Base-by-base conservation (phyloP, 2,888 invertebrate genomes). In the Perdita meconis region DNA sequence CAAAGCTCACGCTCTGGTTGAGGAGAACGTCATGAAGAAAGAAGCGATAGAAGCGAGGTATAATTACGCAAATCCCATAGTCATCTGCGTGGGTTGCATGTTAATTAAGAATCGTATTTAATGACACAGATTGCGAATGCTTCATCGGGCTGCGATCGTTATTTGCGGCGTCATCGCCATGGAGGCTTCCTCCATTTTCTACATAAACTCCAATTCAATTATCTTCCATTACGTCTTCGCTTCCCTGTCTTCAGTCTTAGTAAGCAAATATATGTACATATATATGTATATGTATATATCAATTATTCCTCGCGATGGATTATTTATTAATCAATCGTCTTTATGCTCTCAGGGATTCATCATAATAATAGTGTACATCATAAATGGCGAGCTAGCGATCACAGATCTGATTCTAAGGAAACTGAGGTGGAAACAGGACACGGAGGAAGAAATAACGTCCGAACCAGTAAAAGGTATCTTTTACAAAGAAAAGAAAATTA, bases 101-200 rank as follows among this genome's bases (percentile, higher is more conserved):
- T n/a, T n/a, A 30, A 4, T 30, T 30, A 30, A 2, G 6, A 6
- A 30, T 30, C 3, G 6, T 30, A 2, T 30, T 6, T 30, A 6
- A 30, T 30, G 3, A 4, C 80, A 92, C 90, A 96, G 95, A 87
- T 93, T 95, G 84, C 94, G 94, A 73, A 92, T 95, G 86, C 91
- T 96, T 73, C 94, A 94, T 87, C 93, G 95, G 68, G 94, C 95
- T 13, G 94, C 94, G 55, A 93, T 94, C 63, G 93, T 95, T 77
- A 94, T 95, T 87, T 92, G 93, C 80, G 92, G 94, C 71, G 94
- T 95, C 85, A 92, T 95, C 44, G 91, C 93, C 63, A 94, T 94
- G 90, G 94, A 95, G 80, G 93, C 94, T 51, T 94, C 95, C 81
- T 95, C 95, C 84, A 93, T 95, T 72, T 92, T 95, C 84, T 95